Evolutionary conservation across 2,797 vertebrate species (phyloP).

Genomic region (Tachyglossus aculeatus): DNA sequence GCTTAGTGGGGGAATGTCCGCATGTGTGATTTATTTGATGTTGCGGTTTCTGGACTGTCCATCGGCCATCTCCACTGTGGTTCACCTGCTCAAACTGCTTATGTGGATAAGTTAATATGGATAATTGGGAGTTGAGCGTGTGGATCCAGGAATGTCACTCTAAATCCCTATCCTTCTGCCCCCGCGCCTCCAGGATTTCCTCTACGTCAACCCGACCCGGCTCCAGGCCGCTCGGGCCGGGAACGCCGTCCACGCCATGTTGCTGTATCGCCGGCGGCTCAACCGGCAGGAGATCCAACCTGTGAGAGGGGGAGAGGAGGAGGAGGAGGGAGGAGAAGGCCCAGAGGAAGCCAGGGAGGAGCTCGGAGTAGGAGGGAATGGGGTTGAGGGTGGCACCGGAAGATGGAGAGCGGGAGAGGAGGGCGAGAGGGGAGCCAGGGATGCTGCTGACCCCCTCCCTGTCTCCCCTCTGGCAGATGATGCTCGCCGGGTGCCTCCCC

Average conservation of each 20-base stretch:
- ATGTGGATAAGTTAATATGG: no score
- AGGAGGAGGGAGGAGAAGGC: rapidly evolving
- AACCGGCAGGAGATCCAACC: constrained; percentile 87
- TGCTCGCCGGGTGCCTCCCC: constrained; percentile 86
- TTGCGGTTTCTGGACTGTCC: no score
- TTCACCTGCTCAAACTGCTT: no score
- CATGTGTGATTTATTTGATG: no score
- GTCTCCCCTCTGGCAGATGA: constrained; percentile 71
- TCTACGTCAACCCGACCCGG: constrained; percentile 86
- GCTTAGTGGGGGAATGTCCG: no score
- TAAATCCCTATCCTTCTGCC: no score
- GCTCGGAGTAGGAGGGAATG: not conserved
- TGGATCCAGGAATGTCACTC: no score
- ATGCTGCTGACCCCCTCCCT: not conserved
- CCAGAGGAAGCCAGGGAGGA: no score
- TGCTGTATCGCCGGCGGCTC: constrained; percentile 86
- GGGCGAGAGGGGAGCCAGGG: not conserved
- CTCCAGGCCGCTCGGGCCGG: constrained; percentile 88
- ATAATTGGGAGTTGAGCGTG: no score
- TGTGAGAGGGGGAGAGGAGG: constrained; percentile 66
- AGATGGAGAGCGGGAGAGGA: not conserved
- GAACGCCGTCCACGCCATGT: constrained; percentile 85
- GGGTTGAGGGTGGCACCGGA: not conserved
- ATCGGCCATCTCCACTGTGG: no score
- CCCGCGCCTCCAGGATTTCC: constrained; percentile 80